phyloP scores from a whole-genome alignment of 2,888 invertebrate genomes.

The Lypha dubia region DNA sequence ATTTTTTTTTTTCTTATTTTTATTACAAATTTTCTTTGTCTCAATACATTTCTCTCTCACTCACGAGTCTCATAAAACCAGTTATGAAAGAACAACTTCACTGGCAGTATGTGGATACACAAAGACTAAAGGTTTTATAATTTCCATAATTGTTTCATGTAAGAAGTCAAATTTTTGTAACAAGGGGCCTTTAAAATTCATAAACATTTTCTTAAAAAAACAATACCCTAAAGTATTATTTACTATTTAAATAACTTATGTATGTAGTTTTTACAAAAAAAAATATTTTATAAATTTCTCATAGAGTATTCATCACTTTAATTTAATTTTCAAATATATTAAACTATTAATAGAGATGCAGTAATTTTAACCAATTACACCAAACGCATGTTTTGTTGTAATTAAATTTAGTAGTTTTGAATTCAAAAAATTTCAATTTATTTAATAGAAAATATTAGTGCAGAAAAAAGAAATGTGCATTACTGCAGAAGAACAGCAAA shows the following conservation, averaged over 20 bases:
- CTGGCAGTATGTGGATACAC: constrained; percentile 16
- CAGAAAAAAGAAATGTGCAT: not conserved
- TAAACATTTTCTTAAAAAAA: not conserved
- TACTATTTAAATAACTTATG: not conserved
- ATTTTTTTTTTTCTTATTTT: constrained; percentile 53
- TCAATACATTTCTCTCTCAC: constrained; percentile 31
- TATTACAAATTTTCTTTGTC: constrained; percentile 54
- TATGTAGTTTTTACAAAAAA: not conserved
- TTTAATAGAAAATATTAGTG: not conserved
- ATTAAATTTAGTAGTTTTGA: not conserved
- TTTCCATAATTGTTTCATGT: constrained; percentile 37
- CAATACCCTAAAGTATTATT: not conserved
- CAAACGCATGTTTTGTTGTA: not conserved
- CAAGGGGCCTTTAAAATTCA: constrained; percentile 41
- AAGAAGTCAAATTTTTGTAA: not conserved
- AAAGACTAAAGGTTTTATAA: constrained; percentile 49
- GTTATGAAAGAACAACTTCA: constrained; percentile 64
- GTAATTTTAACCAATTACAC: constrained; percentile 1
- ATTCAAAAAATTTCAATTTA: not conserved
- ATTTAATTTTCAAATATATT: not conserved
- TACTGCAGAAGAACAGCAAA: not conserved
- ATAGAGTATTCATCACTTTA: not conserved
- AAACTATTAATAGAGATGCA: constrained; percentile 6
- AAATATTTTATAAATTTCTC: not conserved
- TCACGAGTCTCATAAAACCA: constrained; percentile 60